Conservation (phyloP, 2,797 vertebrate genomes). For the Cyclopterus lumpus region DNA sequence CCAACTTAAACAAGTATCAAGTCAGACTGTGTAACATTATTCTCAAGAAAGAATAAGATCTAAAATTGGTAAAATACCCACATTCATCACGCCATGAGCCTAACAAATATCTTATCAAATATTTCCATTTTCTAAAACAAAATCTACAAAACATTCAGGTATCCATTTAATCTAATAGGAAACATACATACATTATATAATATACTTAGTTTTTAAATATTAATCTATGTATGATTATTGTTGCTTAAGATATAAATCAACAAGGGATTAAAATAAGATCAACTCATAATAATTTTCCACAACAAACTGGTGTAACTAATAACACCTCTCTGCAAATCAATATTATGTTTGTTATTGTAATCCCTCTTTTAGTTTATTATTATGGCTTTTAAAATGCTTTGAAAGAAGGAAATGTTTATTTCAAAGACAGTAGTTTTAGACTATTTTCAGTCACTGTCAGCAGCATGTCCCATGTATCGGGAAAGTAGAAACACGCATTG, state of each 20-base stretch:
- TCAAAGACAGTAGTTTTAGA: neutral
- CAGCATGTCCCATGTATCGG: neutral
- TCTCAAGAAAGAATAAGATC: too few species aligned
- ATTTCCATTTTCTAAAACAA: neutral
- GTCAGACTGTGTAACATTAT: too few species aligned
- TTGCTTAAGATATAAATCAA: neutral
- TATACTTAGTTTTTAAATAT: neutral
- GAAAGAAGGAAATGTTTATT: neutral
- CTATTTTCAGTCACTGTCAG: neutral
- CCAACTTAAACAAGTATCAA: neutral
- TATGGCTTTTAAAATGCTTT: slow-evolving; percentile 7
- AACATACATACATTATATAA: neutral
- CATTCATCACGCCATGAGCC: too few species aligned
- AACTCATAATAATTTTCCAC: neutral
- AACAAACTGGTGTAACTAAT: neutral
- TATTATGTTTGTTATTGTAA: neutral
- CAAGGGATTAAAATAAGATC: neutral
- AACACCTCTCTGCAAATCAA: neutral
- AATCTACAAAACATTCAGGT: neutral
- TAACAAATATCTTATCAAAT: neutral
- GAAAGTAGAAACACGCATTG: neutral
- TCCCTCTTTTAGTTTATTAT: neutral
- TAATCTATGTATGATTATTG: neutral
- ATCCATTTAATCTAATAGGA: neutral
- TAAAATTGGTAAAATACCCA: too few species aligned